Evolutionary conservation across 2,888 invertebrate genomes (phyloP).

Genomic region (Galeruca laticollis): DNA sequence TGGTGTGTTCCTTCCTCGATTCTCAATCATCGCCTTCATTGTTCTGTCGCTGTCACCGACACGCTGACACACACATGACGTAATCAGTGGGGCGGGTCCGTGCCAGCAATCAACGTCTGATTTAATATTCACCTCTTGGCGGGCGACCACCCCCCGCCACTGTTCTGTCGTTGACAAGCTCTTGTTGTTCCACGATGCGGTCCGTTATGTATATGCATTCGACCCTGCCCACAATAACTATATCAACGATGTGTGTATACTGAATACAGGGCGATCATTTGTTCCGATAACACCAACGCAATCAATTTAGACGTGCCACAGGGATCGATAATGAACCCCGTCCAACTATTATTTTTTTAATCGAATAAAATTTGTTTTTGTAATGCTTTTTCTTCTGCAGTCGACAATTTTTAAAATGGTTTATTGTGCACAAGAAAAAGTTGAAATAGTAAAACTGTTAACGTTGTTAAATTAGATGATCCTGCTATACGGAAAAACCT

Average conservation of each 20-base stretch:
- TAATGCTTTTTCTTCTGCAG: too few species aligned
- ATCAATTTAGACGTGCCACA: background rate
- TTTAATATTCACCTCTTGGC: constrained; percentile 66
- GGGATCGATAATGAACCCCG: too few species aligned
- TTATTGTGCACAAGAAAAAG: too few species aligned
- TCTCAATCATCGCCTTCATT: constrained; percentile 64
- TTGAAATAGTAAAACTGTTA: too few species aligned
- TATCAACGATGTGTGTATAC: constrained; percentile 53
- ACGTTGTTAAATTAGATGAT: too few species aligned
- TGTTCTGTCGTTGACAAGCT: constrained; percentile 63
- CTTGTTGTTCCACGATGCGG: constrained; percentile 60
- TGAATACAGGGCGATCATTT: constrained; percentile 24
- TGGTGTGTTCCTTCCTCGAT: constrained; percentile 53
- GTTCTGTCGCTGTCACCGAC: constrained; percentile 64
- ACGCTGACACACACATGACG: constrained; percentile 65
- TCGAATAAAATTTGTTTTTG: too few species aligned
- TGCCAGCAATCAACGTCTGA: constrained; percentile 66
- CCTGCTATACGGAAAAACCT: too few species aligned
- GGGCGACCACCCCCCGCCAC: constrained; percentile 47
- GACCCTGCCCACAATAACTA: constrained; percentile 63
- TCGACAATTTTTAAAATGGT: too few species aligned
- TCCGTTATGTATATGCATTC: constrained; percentile 60
- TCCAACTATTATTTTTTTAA: too few species aligned
- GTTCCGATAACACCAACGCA: too few species aligned
- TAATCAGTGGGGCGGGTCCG: constrained; percentile 64